phyloP scores from a whole-genome alignment of 2,113 vertebrate genomes.

The Laticauda colubrina region DNA sequence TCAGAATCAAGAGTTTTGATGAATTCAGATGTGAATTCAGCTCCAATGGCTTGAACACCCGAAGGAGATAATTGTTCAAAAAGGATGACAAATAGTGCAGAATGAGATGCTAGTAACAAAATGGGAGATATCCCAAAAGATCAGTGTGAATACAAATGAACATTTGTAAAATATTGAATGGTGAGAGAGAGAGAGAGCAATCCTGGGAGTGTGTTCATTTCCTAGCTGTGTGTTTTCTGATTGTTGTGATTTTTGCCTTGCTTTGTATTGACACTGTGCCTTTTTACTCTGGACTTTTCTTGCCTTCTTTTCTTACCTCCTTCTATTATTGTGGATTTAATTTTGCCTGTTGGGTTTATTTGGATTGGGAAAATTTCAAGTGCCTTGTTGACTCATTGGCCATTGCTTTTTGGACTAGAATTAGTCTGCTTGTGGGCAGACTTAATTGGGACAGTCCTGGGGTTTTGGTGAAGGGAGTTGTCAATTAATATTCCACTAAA shows the following conservation, averaged over 20 bases:
- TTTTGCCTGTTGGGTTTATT: background rate
- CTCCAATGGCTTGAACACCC: background rate
- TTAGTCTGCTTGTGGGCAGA: background rate
- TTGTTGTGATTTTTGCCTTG: background rate
- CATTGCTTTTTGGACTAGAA: background rate
- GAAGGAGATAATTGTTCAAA: background rate
- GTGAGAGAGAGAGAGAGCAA: background rate
- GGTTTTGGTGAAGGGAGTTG: background rate
- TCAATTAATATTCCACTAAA: background rate
- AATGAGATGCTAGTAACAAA: background rate
- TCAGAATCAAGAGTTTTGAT: background rate
- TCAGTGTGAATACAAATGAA: background rate
- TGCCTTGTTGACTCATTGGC: background rate
- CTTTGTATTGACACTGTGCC: background rate
- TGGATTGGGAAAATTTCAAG: background rate
- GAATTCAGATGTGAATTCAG: background rate
- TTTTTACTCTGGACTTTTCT: background rate
- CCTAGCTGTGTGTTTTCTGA: background rate
- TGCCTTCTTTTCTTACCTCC: too few relatives aligned
- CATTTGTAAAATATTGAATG: background rate
- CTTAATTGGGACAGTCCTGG: background rate
- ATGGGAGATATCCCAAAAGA: background rate
- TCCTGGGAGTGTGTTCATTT: background rate
- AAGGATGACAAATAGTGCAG: background rate
- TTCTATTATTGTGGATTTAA: background rate